Conservation (phyloP, 2,113 vertebrate genomes). For the Thryonomys swinderianus region DNA sequence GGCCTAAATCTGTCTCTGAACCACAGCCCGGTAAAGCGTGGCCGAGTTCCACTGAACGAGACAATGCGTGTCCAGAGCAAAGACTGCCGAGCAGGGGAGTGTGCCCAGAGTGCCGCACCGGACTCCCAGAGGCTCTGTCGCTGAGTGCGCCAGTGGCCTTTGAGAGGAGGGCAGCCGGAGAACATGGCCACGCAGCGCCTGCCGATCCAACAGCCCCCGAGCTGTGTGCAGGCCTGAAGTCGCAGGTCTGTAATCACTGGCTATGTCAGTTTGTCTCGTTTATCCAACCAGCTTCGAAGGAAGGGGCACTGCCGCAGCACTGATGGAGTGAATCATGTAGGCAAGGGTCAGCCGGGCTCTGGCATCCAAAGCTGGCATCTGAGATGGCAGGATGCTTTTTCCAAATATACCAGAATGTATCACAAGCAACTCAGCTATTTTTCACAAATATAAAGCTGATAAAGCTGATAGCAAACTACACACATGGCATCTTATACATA, state of each 20-base stretch:
- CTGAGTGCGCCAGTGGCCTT: background rate
- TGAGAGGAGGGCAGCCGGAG: background rate
- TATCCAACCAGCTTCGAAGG: background rate
- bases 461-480: background rate
- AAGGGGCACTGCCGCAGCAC: background rate
- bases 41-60: background rate
- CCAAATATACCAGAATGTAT: background rate
- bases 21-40: background rate
- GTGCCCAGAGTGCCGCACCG: background rate
- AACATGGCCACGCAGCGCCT: background rate
- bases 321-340: background rate
- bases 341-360: background rate
- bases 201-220: background rate
- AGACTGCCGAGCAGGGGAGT: background rate
- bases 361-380: background rate
- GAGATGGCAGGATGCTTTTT: background rate
- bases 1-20: background rate
- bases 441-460: background rate
- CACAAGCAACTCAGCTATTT: background rate
- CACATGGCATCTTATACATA: background rate
- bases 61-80: no score
- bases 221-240: background rate
- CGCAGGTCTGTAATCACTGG: background rate
- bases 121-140: background rate
- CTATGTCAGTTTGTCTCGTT: constrained; percentile 7